Base-by-base conservation (phyloP, 2,888 invertebrate species). In the Chorisops tibialis region DNA sequence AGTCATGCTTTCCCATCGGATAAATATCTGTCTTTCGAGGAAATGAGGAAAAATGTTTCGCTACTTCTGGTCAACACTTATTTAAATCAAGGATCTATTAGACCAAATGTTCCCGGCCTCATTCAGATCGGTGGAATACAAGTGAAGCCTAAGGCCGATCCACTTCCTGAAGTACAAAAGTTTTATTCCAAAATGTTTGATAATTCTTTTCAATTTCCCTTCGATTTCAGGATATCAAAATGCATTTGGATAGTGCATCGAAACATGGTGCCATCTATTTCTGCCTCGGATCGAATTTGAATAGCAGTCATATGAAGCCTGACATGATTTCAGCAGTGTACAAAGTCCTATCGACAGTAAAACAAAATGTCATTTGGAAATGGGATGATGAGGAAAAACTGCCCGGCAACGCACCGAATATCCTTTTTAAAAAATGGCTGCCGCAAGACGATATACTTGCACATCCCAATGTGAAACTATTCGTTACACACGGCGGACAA, bases 361-460 rank as follows among this genome's bases (percentile, higher is more conserved):
- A 84, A 66, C 82, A 84, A 61, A 82, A 79, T 6, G 80, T 87
- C 1, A 66, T 87, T 7, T 85, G 85, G 85, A 86, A 86, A 74
- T 86, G 83, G 82, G 85, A 86, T 68, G 81, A 82, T 0, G 80
- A 83, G 14, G 62, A 4, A 59, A 30, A 30, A 30, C 67, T 83
- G 12, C 79, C 80, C 2, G 81, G 81, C 35, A 79, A 82, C 68
- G 80, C 86, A 0, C 68, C 78, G 0, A 86, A 87, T 70, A 78
- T 88, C 0, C 75, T 81, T 49, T 75, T 82, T 6, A 75, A 79
- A 62, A 83, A 84, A 66, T 89, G 88, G 88, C 70, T 88, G 37
- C 88, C 88, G 0, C 89, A 89, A 70, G 82, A 82, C 64, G 85
- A 85, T 67, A 81, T 87, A 41, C 73, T 87, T 74, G 83, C 81